Evolutionary conservation across 2,888 invertebrate species (phyloP).

Genomic region (Thecophora atra): DNA sequence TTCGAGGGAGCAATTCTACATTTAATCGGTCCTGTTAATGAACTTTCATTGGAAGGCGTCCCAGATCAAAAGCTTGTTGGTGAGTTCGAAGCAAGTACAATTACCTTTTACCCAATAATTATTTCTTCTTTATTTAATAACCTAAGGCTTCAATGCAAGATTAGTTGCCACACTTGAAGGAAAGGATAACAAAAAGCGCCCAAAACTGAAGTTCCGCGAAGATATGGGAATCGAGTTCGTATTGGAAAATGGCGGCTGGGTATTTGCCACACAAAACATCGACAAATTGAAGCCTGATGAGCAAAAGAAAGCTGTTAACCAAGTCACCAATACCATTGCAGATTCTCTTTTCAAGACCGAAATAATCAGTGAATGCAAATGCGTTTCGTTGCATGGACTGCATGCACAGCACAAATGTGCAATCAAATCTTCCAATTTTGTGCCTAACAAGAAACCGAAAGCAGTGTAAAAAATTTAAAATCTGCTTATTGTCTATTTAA

Average conservation of each 20-base stretch:
- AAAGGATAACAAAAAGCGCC: constrained; percentile 70
- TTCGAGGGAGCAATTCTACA: constrained; percentile 72
- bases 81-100: constrained; percentile 50
- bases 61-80: constrained; percentile 62
- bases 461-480: constrained; percentile 35
- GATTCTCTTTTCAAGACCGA: constrained; percentile 64
- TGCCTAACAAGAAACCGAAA: constrained; percentile 59
- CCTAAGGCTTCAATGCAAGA: constrained; percentile 70
- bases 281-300: constrained; percentile 53
- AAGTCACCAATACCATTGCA: constrained; percentile 59
- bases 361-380: constrained; percentile 59
- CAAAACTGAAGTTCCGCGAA: constrained; percentile 68
- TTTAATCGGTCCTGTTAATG: constrained; percentile 71
- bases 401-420: constrained; percentile 60
- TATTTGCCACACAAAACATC: constrained; percentile 61
- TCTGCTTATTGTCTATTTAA: no score
- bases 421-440: constrained; percentile 57
- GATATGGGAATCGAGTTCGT: constrained; percentile 77
- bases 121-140: constrained; percentile 6
- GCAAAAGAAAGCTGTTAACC: constrained; percentile 55
- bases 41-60: constrained; percentile 68
- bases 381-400: constrained; percentile 53
- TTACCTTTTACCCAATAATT: constrained; percentile 41
- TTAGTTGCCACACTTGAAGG: constrained; percentile 74
- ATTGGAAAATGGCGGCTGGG: constrained; percentile 65